These are phyloP conservation scores for Archilochus colubris DNA, from an alignment of 2,113 vertebrate species.

Conservation along the genomic window DNA sequence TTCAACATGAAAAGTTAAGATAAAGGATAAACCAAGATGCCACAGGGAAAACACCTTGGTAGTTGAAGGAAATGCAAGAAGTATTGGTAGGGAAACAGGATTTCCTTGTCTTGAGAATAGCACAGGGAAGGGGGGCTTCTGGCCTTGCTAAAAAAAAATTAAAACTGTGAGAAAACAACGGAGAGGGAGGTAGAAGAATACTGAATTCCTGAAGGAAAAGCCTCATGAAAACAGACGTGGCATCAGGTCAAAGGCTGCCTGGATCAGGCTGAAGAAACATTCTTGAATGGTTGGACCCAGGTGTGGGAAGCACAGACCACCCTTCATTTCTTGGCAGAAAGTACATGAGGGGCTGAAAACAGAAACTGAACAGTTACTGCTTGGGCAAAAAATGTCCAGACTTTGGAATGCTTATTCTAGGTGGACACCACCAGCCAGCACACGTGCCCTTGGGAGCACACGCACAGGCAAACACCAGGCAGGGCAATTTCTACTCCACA, in stretches of 20 bases:
- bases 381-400: neutral
- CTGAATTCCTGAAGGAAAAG: neutral
- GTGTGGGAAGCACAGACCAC: neutral
- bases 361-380: neutral
- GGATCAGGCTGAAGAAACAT: neutral
- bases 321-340: neutral
- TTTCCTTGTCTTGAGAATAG: neutral
- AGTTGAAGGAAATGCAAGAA: neutral
- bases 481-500: neutral
- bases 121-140: neutral
- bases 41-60: neutral
- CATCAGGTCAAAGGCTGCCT: neutral
- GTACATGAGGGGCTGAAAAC: neutral
- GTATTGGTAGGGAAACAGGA: neutral
- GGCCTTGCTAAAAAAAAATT: neutral
- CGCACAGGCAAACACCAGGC: neutral
- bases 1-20: neutral
- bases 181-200: neutral
- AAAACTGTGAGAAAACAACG: neutral
- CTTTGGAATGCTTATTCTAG: neutral
- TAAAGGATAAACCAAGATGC: neutral
- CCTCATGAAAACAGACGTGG: neutral
- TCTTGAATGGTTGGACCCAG: fast-evolving
- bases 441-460: neutral
- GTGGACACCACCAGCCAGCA: neutral